These are phyloP conservation scores for Drosophila subsilvestris DNA, from an alignment of 2,888 invertebrate genomes.

Conservation along the genomic window DNA sequence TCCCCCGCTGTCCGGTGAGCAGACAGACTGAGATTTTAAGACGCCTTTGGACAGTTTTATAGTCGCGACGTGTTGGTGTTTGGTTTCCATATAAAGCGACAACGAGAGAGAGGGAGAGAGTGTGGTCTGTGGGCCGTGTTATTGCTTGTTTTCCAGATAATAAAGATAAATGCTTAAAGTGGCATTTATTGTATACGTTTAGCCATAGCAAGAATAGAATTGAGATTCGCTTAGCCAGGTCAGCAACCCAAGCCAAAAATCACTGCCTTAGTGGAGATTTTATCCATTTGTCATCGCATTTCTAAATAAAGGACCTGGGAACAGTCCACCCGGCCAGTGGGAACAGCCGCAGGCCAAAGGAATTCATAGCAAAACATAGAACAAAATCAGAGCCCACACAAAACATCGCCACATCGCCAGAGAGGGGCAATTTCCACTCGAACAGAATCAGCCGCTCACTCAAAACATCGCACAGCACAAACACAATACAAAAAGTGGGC, in stretches of 20 bases:
- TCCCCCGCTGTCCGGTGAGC: constrained; percentile 6
- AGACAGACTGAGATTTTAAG: constrained; percentile 25
- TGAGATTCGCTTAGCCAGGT: constrained; percentile 6
- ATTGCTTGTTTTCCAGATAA: background rate
- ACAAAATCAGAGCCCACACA: constrained; percentile 5
- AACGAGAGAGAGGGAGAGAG: background rate
- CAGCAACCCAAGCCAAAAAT: constrained; percentile 23
- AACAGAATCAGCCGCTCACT: constrained; percentile 31
- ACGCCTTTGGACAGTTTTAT: constrained; percentile 41
- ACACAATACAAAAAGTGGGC: constrained; percentile 74
- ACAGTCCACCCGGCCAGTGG: constrained; percentile 46
- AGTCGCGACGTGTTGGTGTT: background rate
- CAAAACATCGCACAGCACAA: constrained; percentile 39
- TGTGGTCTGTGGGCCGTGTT: background rate
- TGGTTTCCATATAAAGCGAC: background rate
- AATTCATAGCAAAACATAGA: constrained; percentile 5
- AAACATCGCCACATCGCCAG: constrained; percentile 6
- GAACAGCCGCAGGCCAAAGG: constrained; percentile 15
- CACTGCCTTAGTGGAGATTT: constrained; percentile 38
- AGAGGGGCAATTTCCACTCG: constrained; percentile 11
- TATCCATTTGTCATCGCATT: constrained; percentile 13
- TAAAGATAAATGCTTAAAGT: background rate
- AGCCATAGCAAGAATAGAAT: background rate
- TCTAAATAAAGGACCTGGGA: constrained; percentile 65
- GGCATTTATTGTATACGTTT: background rate